Evolutionary conservation across 2,888 invertebrate genomes (phyloP).

Genomic region (Panorpa germanica): DNA sequence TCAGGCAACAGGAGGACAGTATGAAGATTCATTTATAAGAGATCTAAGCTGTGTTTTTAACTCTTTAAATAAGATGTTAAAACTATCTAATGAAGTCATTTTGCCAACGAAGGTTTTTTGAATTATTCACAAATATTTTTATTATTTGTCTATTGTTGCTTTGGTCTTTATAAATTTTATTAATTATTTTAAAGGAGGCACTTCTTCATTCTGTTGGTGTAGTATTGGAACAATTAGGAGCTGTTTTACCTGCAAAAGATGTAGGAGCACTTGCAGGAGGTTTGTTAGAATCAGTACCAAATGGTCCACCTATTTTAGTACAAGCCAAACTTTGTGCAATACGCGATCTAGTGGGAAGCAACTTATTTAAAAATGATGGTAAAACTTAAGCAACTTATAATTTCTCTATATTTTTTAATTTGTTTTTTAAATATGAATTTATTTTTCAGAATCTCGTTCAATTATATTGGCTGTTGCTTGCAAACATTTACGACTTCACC

Average conservation of each 20-base stretch:
- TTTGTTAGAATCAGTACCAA: conserved; percentile 55
- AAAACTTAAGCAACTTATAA: conserved; percentile 10
- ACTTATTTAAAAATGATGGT: conserved; percentile 55
- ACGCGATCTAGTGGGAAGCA: conserved; percentile 56
- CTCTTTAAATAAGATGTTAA: conserved; percentile 59
- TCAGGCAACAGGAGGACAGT: conserved; percentile 71
- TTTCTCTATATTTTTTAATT: conserved; percentile 6
- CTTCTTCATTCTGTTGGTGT: conserved; percentile 65
- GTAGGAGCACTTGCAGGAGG: conserved; percentile 57
- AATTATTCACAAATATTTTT: background rate
- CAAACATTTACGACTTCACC: conserved; percentile 65
- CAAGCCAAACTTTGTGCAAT: conserved; percentile 70
- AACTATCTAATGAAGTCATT: conserved; percentile 51
- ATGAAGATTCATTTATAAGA: conserved; percentile 68
- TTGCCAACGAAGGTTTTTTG: conserved; percentile 49
- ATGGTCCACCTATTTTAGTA: conserved; percentile 44
- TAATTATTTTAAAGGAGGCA: conserved; percentile 44
- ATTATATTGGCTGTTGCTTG: conserved; percentile 68
- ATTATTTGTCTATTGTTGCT: background rate
- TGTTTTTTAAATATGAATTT: conserved; percentile 9
- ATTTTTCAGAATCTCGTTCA: conserved; percentile 56
- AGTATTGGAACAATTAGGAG: conserved; percentile 63
- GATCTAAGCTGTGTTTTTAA: conserved; percentile 67
- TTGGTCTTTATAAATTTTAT: conserved; percentile 1
- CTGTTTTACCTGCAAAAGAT: conserved; percentile 55